Base-by-base conservation (phyloP, 2,888 invertebrate species). In the Meandrusa payeni region DNA sequence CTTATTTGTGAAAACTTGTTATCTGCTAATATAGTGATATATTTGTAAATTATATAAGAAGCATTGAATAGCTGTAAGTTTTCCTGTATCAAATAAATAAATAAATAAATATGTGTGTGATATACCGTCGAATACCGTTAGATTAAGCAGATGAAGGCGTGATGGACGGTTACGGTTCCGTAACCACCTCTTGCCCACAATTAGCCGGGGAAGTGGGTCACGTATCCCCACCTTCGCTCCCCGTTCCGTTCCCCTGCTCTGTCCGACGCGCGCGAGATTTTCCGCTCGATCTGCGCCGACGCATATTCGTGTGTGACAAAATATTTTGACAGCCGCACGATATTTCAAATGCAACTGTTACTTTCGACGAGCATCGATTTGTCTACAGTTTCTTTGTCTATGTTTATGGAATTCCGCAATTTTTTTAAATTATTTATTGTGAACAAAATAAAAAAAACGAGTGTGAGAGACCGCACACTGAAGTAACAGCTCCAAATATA, bases 131-230 rank as follows among this genome's bases (percentile, higher is more conserved):
- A 33, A 33, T 22, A 12, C 33, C 33, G 33, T 33, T 22, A 33
- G 3, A 22, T 33, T 22, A 6, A 22, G 2, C 22, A 22, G n/a
- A n/a, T 26, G 20, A 20, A 13, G 15, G 41, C 27, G 33, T 17
- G 22, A 34, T 32, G n/a, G n/a, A n/a, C n/a, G 28, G 23, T 29
- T 7, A 17, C 26, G 23, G 27, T 34, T 41, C 46, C 38, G 29
- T 33, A 43, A 40, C 32, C 11, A 41, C 32, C 36, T 36, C 11
- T 32, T 38, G 32, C 32, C 45, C 44, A 36, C 45, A 38, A 48
- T 36, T 45, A 45, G 45, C 23, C 37, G 42, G 27, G 40, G 47
- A 47, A 50, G 47, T 45, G 26, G 45, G 41, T 11, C 50, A 24
- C 20, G 19, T 10, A 10, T 24, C 43, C 22, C 34, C 26, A n/a